Evolutionary conservation across 2,888 invertebrate genomes (phyloP).

Genomic region (Graphium colonna): DNA sequence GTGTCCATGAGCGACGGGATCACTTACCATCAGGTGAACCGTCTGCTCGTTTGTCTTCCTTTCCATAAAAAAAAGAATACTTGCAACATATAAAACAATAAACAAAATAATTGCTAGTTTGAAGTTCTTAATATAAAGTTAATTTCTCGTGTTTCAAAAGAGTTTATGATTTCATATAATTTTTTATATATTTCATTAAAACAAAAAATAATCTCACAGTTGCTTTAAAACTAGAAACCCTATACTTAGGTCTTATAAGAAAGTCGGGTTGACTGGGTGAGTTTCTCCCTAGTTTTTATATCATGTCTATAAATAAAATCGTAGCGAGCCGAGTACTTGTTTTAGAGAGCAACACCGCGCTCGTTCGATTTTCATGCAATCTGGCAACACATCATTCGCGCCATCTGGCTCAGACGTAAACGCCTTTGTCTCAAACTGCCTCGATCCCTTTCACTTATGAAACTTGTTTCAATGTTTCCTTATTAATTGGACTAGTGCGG

Average conservation of each 20-base stretch:
- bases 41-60: too few relatives aligned
- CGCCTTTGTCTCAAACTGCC: conserved; percentile 7
- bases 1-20: too few relatives aligned
- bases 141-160: too few relatives aligned
- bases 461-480: conserved; percentile 18
- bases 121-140: too few relatives aligned
- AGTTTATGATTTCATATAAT: too few relatives aligned
- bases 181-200: too few relatives aligned
- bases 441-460: conserved; percentile 21
- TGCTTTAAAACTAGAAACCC: background rate
- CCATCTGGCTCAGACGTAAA: conserved; percentile 2
- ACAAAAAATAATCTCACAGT: too few relatives aligned
- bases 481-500: conserved; percentile 14
- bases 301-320: background rate
- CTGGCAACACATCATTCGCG: conserved; percentile 3
- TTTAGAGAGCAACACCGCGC: background rate
- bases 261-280: background rate
- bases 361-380: background rate
- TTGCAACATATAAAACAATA: too few relatives aligned
- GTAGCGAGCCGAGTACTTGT: background rate
- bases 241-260: background rate
- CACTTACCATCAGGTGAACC: too few relatives aligned
- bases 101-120: too few relatives aligned
- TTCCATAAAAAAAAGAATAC: too few relatives aligned
- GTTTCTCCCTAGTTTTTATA: background rate